phyloP scores from a whole-genome alignment of 2,888 invertebrate species.

The Hemithea aestivaria region DNA sequence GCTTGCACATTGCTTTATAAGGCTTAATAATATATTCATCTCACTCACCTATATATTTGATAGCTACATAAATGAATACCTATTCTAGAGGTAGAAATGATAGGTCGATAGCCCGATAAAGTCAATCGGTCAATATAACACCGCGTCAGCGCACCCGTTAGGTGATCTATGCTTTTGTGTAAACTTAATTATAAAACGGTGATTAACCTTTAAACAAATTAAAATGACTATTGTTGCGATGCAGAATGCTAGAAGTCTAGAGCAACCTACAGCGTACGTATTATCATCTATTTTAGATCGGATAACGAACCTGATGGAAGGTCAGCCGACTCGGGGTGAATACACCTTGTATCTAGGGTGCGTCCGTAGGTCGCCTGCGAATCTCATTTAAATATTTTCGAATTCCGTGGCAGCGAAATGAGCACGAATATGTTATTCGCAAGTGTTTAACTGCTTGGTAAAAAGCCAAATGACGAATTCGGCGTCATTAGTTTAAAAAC shows the following conservation, averaged over 20 bases:
- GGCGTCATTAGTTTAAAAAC: slow-evolving; percentile 9
- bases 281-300: slow-evolving; percentile 51
- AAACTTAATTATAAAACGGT: slow-evolving; percentile 20
- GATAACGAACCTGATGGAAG: slow-evolving; percentile 52
- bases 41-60: too few relatives aligned
- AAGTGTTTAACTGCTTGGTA: slow-evolving; percentile 20
- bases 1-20: too few relatives aligned
- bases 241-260: slow-evolving; percentile 16
- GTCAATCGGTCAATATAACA: slow-evolving; percentile 24
- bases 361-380: slow-evolving; percentile 41
- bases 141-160: slow-evolving; percentile 15
- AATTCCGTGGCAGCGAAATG: slow-evolving; percentile 19
- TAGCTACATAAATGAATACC: too few relatives aligned
- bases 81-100: slow-evolving; percentile 7
- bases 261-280: slow-evolving; percentile 31
- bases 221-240: slow-evolving; percentile 24
- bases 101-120: slow-evolving; percentile 14
- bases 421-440: slow-evolving; percentile 17
- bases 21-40: too few relatives aligned
- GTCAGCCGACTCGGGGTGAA: slow-evolving; percentile 54
- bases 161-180: slow-evolving; percentile 12
- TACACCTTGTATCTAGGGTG: slow-evolving; percentile 59
- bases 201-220: slow-evolving; percentile 26
- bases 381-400: slow-evolving; percentile 29
- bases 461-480: slow-evolving; percentile 21